Evolutionary conservation across 1,140 invertebrate genomes (phyloP).

Genomic region (Macrotrachela quadricornifera): DNA sequence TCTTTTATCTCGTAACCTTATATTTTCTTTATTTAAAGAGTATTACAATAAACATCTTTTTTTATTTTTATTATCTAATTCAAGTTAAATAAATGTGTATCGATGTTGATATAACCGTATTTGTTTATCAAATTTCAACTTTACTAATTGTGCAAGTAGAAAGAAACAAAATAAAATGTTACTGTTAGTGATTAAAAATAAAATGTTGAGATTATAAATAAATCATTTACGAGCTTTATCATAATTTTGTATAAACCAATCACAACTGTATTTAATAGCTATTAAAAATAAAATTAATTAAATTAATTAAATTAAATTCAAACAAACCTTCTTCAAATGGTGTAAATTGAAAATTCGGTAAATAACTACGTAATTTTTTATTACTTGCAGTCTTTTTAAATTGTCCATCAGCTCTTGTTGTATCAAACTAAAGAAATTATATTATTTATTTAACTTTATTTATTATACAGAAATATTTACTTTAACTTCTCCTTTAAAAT

Average conservation of each 20-base stretch:
- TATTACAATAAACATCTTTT: too few species aligned
- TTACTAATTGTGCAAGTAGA: too few species aligned
- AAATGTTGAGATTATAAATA: too few species aligned
- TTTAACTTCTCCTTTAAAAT: slow-evolving; percentile 30
- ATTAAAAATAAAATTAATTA: not conserved
- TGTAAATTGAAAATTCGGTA: slow-evolving; percentile 73
- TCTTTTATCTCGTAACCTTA: too few species aligned
- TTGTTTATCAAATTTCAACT: too few species aligned
- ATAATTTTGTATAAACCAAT: slow-evolving; percentile 69
- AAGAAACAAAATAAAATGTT: too few species aligned
- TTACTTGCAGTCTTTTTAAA: slow-evolving; percentile 95
- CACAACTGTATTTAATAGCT: slow-evolving; percentile 60
- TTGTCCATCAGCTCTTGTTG: slow-evolving; percentile 74
- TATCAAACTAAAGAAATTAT: slow-evolving; percentile 42
- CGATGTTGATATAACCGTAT: too few species aligned
- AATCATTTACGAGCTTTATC: slow-evolving; percentile 43
- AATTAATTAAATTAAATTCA: not conserved
- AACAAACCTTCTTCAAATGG: slow-evolving; percentile 42
- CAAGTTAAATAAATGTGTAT: too few species aligned
- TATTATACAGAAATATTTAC: slow-evolving; percentile 33
- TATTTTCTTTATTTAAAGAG: too few species aligned
- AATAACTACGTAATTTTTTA: slow-evolving; percentile 52
- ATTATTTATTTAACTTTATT: not conserved
- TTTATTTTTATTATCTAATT: too few species aligned
- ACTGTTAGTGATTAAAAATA: too few species aligned